phyloP scores from a whole-genome alignment of 2,113 vertebrate species.

The Platichthys flesus region DNA sequence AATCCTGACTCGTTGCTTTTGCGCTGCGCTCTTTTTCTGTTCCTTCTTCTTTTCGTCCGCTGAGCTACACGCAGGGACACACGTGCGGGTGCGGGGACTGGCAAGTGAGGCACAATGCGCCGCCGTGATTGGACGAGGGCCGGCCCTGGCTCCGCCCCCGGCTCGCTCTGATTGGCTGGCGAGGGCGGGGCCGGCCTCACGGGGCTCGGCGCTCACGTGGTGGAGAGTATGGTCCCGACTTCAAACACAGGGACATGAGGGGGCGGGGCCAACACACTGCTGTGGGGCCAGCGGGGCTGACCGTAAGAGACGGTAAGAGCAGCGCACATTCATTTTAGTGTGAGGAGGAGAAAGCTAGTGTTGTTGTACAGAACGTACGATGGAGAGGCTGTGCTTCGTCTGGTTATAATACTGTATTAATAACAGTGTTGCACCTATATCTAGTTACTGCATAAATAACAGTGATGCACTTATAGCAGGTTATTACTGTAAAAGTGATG shows the following conservation, averaged over 20 bases:
- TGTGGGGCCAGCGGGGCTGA: background rate
- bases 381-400: no score
- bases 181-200: slow-evolving; percentile 61
- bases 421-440: no score
- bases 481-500: no score
- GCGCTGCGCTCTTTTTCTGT: background rate
- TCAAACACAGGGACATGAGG: slow-evolving; percentile 48
- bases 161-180: slow-evolving; percentile 48
- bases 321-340: background rate
- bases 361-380: no score
- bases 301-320: slow-evolving; percentile 16
- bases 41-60: background rate
- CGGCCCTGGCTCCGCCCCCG: background rate
- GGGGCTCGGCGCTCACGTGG: slow-evolving; percentile 77
- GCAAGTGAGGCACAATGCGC: background rate
- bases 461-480: no score
- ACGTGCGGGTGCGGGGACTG: slow-evolving; percentile 62
- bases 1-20: no score
- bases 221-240: slow-evolving; percentile 54
- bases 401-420: no score
- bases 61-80: slow-evolving; percentile 75
- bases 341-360: no score
- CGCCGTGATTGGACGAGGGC: slow-evolving; percentile 52
- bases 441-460: no score
- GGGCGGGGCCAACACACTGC: slow-evolving; percentile 24